Percentiles rank a stretch among this genome's conserved stretches.
Evolutionary conservation across 2,113 vertebrate species (phyloP).

Genomic region (Vimba vimba): DNA sequence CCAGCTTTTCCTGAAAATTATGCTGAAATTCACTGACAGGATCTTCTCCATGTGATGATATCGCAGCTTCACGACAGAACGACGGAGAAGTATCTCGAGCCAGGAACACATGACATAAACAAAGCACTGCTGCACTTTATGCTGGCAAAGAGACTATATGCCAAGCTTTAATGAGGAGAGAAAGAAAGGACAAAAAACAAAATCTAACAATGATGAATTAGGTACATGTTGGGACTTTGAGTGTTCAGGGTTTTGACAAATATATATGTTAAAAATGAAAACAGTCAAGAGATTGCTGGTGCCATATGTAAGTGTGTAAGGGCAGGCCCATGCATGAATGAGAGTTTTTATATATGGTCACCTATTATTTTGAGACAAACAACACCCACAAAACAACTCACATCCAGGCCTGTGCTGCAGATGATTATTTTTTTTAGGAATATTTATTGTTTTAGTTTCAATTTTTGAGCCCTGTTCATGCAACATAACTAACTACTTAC

Average conservation of each 20-base stretch:
- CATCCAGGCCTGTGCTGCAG: slow-evolving; percentile 40
- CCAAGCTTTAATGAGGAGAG: slow-evolving; percentile 65
- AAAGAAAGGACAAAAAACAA: slow-evolving; percentile 57
- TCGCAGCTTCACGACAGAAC: neutral
- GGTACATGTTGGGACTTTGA: slow-evolving; percentile 68
- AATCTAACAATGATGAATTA: slow-evolving; percentile 67
- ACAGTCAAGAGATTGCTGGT: slow-evolving; percentile 69
- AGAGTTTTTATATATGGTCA: slow-evolving; percentile 53
- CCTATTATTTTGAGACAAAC: slow-evolving; percentile 48
- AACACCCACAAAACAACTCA: neutral
- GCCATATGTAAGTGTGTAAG: slow-evolving; percentile 73
- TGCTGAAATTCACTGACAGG: slow-evolving; percentile 56
- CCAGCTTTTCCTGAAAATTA: slow-evolving; percentile 46
- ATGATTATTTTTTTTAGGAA: slow-evolving; percentile 65
- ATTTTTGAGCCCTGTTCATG: slow-evolving; percentile 68
- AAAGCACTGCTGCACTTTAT: slow-evolving; percentile 99
- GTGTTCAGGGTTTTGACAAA: slow-evolving; percentile 67
- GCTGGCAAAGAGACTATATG: slow-evolving; percentile 75
- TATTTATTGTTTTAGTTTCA: slow-evolving; percentile 81
- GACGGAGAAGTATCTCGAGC: slow-evolving; percentile 37
- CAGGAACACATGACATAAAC: slow-evolving; percentile 78
- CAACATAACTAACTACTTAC: slow-evolving; percentile 58
- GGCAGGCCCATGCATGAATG: slow-evolving; percentile 64
- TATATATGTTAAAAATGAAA: slow-evolving; percentile 43
- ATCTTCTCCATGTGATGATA: slow-evolving; percentile 21